Evolutionary conservation across 2,113 vertebrate species (phyloP).

Genomic region (Gambusia holbrooki): DNA sequence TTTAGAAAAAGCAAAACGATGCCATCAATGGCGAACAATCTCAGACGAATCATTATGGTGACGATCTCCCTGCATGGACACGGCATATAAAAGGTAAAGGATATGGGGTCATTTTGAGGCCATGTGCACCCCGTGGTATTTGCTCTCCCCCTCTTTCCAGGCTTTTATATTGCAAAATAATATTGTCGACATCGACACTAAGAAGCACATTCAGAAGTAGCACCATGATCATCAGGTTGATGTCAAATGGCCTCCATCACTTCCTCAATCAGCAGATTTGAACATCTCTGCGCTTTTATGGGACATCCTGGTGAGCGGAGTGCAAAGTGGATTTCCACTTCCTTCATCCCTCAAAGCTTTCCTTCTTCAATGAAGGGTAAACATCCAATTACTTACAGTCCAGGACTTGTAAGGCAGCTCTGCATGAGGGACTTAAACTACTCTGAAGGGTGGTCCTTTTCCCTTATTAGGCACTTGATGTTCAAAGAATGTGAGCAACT

Average conservation of each 20-base stretch:
- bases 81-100: conserved; percentile 47
- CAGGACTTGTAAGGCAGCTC: conserved; percentile 54
- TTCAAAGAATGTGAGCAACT: conserved; percentile 58
- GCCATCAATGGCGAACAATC: conserved; percentile 53
- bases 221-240: conserved; percentile 60
- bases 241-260: conserved; percentile 62
- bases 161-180: conserved; percentile 44
- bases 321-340: conserved; percentile 58
- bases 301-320: conserved; percentile 60
- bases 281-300: conserved; percentile 59
- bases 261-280: conserved; percentile 61
- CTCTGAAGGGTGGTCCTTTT: conserved; percentile 50
- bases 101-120: conserved; percentile 63
- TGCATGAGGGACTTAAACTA: conserved; percentile 52
- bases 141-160: conserved; percentile 18
- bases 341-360: conserved; percentile 70
- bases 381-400: conserved; percentile 72
- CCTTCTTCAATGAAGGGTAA: conserved; percentile 66
- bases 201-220: conserved; percentile 49
- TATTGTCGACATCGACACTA: conserved; percentile 44
- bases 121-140: conserved; percentile 50
- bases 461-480: conserved; percentile 61
- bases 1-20: conserved; percentile 51
- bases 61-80: conserved; percentile 48
- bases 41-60: conserved; percentile 47